A percentile compares a stretch with the other conserved stretches of the same genome.
Conservation (phyloP, 2,888 invertebrate species). For the Opisthograptis luteolata region DNA sequence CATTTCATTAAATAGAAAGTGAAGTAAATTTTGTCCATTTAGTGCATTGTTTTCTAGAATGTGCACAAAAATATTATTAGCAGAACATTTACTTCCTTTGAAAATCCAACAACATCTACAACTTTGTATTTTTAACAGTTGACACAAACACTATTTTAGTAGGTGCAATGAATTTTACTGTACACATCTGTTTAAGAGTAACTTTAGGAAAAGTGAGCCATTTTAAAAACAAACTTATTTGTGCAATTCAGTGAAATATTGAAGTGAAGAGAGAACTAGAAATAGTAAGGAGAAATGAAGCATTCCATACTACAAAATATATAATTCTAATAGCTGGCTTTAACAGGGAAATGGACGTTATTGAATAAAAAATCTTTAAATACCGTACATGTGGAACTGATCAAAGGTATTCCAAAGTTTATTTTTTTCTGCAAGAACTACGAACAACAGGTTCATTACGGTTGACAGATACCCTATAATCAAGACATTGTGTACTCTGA, state of each 20-base stretch:
- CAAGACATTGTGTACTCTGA: slow-evolving; percentile 58
- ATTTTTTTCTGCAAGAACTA: slow-evolving; percentile 59
- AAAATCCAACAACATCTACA: slow-evolving; percentile 44
- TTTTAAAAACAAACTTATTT: slow-evolving; percentile 81
- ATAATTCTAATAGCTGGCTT: slow-evolving; percentile 80
- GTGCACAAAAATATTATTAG: slow-evolving; percentile 56
- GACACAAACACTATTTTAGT: slow-evolving; percentile 56
- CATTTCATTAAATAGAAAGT: slow-evolving; percentile 40
- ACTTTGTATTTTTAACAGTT: slow-evolving; percentile 54
- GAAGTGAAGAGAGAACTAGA: slow-evolving; percentile 79
- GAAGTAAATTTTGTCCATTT: slow-evolving; percentile 46
- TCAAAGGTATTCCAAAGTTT: slow-evolving; percentile 50
- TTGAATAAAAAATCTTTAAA: slow-evolving; percentile 56
- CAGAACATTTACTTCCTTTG: slow-evolving; percentile 53
- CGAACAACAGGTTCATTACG: slow-evolving; percentile 46
- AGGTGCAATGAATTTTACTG: slow-evolving; percentile 67
- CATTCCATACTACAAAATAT: slow-evolving; percentile 82
- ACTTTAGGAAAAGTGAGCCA: slow-evolving; percentile 83
- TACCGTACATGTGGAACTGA: slow-evolving; percentile 54
- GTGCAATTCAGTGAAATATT: slow-evolving; percentile 82
- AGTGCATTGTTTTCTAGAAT: slow-evolving; percentile 65
- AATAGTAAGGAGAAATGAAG: slow-evolving; percentile 81
- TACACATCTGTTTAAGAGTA: slow-evolving; percentile 62
- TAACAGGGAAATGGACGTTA: slow-evolving; percentile 84
- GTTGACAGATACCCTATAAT: slow-evolving; percentile 47